These are phyloP conservation scores for Pangasius larnaudii DNA, from an alignment of 2,797 vertebrate genomes.

Conservation along the genomic window DNA sequence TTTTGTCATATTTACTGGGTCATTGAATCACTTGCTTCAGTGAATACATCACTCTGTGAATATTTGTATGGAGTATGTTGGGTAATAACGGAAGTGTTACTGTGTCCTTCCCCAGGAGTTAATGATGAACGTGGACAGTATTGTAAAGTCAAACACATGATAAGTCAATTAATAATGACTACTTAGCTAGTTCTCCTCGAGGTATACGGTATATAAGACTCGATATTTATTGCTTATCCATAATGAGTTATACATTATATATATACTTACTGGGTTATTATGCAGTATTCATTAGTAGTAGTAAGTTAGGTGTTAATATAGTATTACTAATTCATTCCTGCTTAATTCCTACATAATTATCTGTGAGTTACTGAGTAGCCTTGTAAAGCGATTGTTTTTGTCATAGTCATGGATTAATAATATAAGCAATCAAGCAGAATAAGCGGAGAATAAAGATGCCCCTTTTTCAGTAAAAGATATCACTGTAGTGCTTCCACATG, in stretches of 20 bases:
- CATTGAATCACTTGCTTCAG: not conserved
- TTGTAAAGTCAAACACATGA: not conserved
- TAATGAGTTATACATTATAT: not conserved
- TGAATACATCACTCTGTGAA: not conserved
- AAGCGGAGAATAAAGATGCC: not conserved
- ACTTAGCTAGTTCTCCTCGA: not conserved
- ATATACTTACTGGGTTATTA: slow-evolving; percentile 4
- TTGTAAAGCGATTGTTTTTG: not conserved
- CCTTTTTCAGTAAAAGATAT: not conserved
- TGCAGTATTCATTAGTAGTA: too few species aligned
- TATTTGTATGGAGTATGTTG: not conserved
- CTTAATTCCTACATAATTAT: not conserved
- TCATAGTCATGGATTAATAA: not conserved
- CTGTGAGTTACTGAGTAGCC: not conserved
- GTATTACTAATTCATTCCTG: not conserved
- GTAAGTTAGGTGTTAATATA: not conserved
- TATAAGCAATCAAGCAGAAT: not conserved
- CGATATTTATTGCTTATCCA: not conserved
- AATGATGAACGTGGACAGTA: not conserved
- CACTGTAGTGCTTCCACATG: not conserved
- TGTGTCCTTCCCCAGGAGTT: not conserved
- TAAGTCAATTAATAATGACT: not conserved
- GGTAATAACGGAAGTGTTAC: not conserved
- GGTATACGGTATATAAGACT: not conserved
- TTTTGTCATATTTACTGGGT: not conserved